Conservation (phyloP, 2,113 vertebrate species). For the Phoxinus phoxinus region DNA sequence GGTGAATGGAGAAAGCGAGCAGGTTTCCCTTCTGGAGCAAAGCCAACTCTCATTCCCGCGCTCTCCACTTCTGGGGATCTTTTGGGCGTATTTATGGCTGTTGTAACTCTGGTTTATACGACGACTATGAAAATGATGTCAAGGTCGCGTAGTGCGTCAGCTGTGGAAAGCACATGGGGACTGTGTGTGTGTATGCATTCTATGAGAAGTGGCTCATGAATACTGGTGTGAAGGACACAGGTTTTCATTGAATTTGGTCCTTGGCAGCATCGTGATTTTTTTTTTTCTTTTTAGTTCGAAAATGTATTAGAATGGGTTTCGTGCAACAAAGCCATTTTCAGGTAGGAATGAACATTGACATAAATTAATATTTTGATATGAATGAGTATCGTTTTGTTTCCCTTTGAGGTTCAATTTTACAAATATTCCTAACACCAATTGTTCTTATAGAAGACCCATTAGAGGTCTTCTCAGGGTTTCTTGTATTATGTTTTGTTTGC, state of each 20-base stretch:
- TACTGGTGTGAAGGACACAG: conserved; percentile 36
- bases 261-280: conserved; percentile 15
- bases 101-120: conserved; percentile 44
- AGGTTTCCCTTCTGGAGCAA: conserved; percentile 29
- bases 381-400: conserved; percentile 47
- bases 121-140: conserved; percentile 52
- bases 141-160: conserved; percentile 44
- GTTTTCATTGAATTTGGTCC: conserved; percentile 48
- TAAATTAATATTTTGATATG: background rate
- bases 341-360: background rate
- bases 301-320: conserved; percentile 14
- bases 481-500: background rate
- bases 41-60: background rate
- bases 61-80: conserved; percentile 15
- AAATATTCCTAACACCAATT: background rate
- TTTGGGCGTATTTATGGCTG: conserved; percentile 39
- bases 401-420: conserved; percentile 27
- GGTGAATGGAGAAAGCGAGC: conserved; percentile 23
- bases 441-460: background rate
- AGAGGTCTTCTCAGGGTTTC: background rate
- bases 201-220: conserved; percentile 48
- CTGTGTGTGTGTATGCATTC: conserved; percentile 24
- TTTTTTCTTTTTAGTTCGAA: background rate
- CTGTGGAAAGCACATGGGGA: conserved; percentile 23
- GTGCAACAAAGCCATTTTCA: conserved; percentile 1